phyloP scores from a whole-genome alignment of 1,140 invertebrate genomes.

The Saccostrea glomerata region DNA sequence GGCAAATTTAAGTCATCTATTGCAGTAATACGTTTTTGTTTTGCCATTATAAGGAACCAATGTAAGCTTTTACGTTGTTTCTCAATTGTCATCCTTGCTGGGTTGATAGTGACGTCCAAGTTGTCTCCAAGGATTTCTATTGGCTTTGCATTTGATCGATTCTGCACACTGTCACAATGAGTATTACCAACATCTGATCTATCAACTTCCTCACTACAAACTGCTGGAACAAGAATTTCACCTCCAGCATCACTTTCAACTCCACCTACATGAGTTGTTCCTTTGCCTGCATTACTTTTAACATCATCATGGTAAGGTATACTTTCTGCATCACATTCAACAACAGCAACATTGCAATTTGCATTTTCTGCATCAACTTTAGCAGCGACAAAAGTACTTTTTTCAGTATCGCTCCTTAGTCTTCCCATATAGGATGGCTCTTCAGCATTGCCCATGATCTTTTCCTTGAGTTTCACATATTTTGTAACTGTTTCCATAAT shows the following conservation, averaged over 20 bases:
- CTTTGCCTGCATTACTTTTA: background rate
- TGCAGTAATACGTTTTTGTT: background rate
- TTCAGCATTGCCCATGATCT: background rate
- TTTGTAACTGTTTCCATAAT: background rate
- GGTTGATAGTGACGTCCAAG: background rate
- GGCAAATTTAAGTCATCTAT: background rate
- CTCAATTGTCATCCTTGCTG: background rate
- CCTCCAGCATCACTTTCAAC: too few relatives aligned
- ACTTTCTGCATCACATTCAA: background rate
- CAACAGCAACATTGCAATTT: too few relatives aligned
- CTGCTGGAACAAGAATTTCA: background rate
- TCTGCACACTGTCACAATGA: background rate
- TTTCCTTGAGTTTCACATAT: background rate
- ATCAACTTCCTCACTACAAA: background rate
- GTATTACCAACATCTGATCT: background rate
- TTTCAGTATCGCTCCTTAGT: background rate
- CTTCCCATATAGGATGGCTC: background rate
- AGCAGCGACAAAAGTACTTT: background rate
- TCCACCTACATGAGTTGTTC: too few relatives aligned
- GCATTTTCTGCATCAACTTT: background rate
- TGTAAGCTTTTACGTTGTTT: constrained; percentile 3
- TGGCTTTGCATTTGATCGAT: background rate
- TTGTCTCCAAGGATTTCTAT: background rate
- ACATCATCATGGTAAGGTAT: background rate
- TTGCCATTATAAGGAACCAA: background rate